Conservation (phyloP, 2,113 vertebrate species). For the Tricholaema leucomelas region DNA sequence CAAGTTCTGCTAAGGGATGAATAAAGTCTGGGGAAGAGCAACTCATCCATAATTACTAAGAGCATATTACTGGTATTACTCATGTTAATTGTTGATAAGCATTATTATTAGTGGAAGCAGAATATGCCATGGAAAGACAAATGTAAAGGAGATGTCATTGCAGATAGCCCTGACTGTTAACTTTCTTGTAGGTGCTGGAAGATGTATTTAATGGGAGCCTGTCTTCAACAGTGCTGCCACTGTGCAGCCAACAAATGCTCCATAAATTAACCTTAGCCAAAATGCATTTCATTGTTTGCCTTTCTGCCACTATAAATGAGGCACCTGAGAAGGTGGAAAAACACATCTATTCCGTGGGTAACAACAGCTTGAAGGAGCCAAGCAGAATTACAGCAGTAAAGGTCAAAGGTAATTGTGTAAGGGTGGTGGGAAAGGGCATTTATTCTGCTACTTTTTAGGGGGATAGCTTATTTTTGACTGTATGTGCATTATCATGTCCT, state of each 20-base stretch:
- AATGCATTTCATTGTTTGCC: constrained; percentile 80
- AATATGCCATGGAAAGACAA: not conserved
- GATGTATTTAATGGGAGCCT: constrained; percentile 78
- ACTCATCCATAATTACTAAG: not conserved
- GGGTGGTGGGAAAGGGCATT: not conserved
- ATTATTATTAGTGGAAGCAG: not conserved
- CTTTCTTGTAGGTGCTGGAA: constrained; percentile 81
- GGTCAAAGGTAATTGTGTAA: constrained; percentile 64
- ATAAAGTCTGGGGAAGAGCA: not conserved
- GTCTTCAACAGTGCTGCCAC: constrained; percentile 44
- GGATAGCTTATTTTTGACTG: not conserved
- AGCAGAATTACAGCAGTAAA: not conserved
- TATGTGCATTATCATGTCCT: not conserved
- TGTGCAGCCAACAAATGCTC: constrained; percentile 77
- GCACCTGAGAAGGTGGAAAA: constrained; percentile 70
- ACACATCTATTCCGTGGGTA: not conserved
- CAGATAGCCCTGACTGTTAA: not conserved
- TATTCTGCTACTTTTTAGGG: not conserved
- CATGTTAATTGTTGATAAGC: not conserved
- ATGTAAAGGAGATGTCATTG: not conserved
- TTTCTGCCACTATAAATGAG: constrained; percentile 80
- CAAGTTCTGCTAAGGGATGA: not conserved
- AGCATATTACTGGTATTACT: not conserved
- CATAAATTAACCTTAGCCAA: constrained; percentile 80
- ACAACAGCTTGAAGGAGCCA: not conserved